phyloP scores from a whole-genome alignment of 2,888 invertebrate species.

The Sinohyriopsis cumingii region DNA sequence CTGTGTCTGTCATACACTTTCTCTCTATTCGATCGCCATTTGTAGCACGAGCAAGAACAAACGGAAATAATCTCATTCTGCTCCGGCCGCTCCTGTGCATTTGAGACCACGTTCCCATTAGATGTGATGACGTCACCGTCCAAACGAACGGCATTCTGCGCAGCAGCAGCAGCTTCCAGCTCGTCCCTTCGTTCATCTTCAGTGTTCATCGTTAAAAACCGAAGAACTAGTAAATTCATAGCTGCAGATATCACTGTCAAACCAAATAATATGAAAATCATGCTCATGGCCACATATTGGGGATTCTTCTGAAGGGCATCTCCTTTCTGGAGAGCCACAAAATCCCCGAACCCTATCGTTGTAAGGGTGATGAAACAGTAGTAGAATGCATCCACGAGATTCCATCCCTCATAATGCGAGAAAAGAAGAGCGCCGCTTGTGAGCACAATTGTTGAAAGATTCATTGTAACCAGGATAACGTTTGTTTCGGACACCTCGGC shows the following conservation, averaged over 20 bases:
- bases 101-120: constrained; percentile 74
- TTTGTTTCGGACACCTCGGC: constrained; percentile 88
- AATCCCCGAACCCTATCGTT: constrained; percentile 98
- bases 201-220: constrained; percentile 98
- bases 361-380: constrained; percentile 99
- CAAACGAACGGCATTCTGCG: constrained; percentile 93
- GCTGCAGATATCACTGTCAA: constrained; percentile 99
- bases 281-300: constrained; percentile 95
- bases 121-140: constrained; percentile 93
- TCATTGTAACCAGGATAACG: constrained; percentile 83
- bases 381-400: constrained; percentile 89
- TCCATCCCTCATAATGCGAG: constrained; percentile 95
- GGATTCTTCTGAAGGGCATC: constrained; percentile 94
- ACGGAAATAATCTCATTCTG: constrained; percentile 82
- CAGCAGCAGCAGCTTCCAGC: constrained; percentile 92
- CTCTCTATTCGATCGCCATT: constrained; percentile 55
- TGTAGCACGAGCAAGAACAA: constrained; percentile 87
- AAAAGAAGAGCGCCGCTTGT: constrained; percentile 96
- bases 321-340: constrained; percentile 97
- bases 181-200: constrained; percentile 97
- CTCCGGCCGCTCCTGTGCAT: constrained; percentile 71
- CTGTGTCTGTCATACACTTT: constrained; percentile 44
- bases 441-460: constrained; percentile 92
- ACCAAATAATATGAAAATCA: constrained; percentile 98
- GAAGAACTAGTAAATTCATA: constrained; percentile 94